A percentile compares a stretch with the other conserved stretches of the same genome.
Evolutionary conservation across 2,797 vertebrate genomes (phyloP).

Genomic region (Sphenopsis melanotis): DNA sequence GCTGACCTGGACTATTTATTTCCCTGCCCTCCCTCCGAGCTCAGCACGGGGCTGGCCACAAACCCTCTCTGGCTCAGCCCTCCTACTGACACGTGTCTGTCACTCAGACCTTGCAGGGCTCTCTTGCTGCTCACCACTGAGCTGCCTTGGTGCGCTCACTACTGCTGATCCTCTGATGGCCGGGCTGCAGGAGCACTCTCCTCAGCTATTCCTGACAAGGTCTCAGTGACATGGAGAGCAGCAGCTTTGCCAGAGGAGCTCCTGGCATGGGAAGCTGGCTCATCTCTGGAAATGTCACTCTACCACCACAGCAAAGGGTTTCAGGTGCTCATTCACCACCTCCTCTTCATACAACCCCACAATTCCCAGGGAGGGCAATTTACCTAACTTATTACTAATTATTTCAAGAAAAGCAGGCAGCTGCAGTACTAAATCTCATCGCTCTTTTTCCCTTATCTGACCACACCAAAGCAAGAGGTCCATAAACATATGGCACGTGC

Average conservation of each 20-base stretch:
- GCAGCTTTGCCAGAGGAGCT: not conserved
- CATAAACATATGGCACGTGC: accelerated
- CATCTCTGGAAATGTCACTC: accelerated
- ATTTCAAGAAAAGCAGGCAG: not conserved
- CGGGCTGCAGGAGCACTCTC: not conserved
- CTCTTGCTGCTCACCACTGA: not conserved
- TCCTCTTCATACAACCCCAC: not conserved
- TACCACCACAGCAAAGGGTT: not conserved
- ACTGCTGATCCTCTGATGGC: accelerated
- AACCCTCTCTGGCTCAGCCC: not conserved
- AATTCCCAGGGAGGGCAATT: not conserved
- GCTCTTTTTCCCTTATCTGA: not conserved
- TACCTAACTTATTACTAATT: not conserved
- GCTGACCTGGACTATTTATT: not conserved
- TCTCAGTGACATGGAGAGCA: not conserved
- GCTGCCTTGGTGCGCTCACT: not conserved
- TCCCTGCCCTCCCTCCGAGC: not conserved
- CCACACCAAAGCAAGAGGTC: accelerated
- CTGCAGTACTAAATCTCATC: not conserved
- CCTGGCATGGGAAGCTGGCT: not conserved
- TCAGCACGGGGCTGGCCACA: not conserved
- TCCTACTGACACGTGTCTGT: accelerated
- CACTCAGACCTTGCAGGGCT: not conserved
- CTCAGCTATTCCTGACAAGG: not conserved
- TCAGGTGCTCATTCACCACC: not conserved